Evolutionary conservation across 2,888 invertebrate genomes (phyloP), one percentile per base, ranked within the genome.

Genomic region (Mythimna impura): DNA sequence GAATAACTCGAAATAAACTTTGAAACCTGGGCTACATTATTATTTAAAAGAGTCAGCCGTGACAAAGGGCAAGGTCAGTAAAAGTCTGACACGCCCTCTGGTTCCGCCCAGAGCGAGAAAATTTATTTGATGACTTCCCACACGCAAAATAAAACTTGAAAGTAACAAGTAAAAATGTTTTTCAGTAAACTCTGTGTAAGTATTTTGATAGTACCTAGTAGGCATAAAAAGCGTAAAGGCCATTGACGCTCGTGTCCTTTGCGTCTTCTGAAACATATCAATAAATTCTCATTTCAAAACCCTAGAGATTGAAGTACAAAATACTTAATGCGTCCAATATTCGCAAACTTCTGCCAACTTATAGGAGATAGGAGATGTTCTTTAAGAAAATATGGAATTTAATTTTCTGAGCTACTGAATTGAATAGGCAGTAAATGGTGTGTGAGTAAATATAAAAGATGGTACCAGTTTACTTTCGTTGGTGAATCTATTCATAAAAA

Each of bases 261-360:
- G 7, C 12, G 14, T 14, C 22, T 6, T 10, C 12, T n/a, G 22
- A n/a, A 47, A 55, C 9, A 61, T 69, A 50, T 20, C 30, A 55
- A 76, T 69, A 61, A 61, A 68, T 68, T 77, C 22, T 76, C 14
- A 75, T 14, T 20, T 1, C 17, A 54, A 73, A 36, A 17, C 57
- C 4, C 22, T 4, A 30, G 17, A 43, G 36, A 47, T 17, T 5
- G 0, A 22, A 22, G 7, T 12, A n/a, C 14, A 55, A 54, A 22
- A 14, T 10, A n/a, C n/a, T n/a, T n/a, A 30, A 1, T 64, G n/a
- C 47, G 60, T 54, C 9, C n/a, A 71, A 60, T 55, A 34, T 70
- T 50, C 25, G 14, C 30, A 34, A 25, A 22, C 12, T 12, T 5
- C 9, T 30, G 20, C 60, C 30, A 62, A 9, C 17, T 70, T 17